phyloP scores from a whole-genome alignment of 2,113 vertebrate genomes.

The Cyprinodon tularosa region DNA sequence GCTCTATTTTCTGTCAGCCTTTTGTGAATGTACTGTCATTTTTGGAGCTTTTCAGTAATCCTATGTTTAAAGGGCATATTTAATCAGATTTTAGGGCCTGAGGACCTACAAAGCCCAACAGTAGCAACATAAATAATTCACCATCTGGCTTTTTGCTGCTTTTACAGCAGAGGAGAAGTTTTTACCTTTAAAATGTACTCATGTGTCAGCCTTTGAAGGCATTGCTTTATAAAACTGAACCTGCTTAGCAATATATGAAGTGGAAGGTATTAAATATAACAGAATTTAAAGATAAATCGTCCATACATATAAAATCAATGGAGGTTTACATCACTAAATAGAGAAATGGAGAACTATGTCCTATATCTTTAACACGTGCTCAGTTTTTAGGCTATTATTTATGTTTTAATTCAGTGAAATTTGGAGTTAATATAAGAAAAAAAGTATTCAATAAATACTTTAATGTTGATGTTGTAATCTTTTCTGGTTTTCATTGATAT shows the following conservation, averaged over 20 bases:
- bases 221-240: not conserved
- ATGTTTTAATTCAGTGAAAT: not conserved
- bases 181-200: not conserved
- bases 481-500: not conserved
- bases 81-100: not conserved
- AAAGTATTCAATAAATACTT: not conserved
- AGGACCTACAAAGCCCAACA: not conserved
- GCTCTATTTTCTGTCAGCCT: conserved; percentile 4
- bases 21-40: not conserved
- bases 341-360: too few relatives aligned
- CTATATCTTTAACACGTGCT: not conserved
- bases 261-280: too few relatives aligned
- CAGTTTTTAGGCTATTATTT: not conserved
- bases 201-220: not conserved
- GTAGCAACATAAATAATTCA: not conserved
- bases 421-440: not conserved
- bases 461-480: not conserved
- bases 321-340: too few relatives aligned
- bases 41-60: not conserved
- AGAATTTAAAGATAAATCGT: too few relatives aligned
- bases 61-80: not conserved
- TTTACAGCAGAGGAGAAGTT: not conserved
- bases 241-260: not conserved
- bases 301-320: too few relatives aligned
- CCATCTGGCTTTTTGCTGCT: not conserved